phyloP scores from a whole-genome alignment of 2,888 invertebrate genomes.

The Lasioglossum marginatum region DNA sequence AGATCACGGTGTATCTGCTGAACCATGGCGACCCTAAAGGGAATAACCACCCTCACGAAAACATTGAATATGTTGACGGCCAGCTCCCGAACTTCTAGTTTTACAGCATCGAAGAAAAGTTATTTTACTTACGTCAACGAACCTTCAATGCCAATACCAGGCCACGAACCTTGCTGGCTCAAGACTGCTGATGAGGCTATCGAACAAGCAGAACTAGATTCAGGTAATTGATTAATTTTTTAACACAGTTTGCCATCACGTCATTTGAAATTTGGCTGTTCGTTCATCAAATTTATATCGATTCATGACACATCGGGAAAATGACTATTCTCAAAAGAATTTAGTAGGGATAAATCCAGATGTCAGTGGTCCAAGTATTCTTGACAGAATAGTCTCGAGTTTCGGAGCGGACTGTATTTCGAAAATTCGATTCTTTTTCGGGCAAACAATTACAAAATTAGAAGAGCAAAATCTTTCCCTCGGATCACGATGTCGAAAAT shows the following conservation, averaged over 20 bases:
- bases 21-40: slow-evolving; percentile 79
- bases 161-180: slow-evolving; percentile 90
- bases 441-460: neutral
- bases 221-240: slow-evolving; percentile 87
- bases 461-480: neutral
- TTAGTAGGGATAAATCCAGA: slow-evolving; percentile 19
- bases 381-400: neutral
- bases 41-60: slow-evolving; percentile 75
- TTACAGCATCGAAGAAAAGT: slow-evolving; percentile 57
- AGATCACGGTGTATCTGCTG: slow-evolving; percentile 23
- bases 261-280: neutral
- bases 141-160: slow-evolving; percentile 91
- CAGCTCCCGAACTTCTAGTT: slow-evolving; percentile 63
- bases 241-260: too few relatives aligned
- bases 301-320: neutral
- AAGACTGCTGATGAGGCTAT: slow-evolving; percentile 91
- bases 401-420: neutral
- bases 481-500: neutral
- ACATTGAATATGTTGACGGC: slow-evolving; percentile 70
- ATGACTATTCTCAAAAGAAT: neutral
- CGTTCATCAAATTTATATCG: neutral
- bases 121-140: slow-evolving; percentile 91
- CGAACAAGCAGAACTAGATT: slow-evolving; percentile 88
- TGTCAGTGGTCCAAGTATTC: slow-evolving; percentile 5
- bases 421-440: neutral